These are phyloP conservation scores for Passer domesticus DNA, from an alignment of 2,113 vertebrate species.

Conservation along the genomic window DNA sequence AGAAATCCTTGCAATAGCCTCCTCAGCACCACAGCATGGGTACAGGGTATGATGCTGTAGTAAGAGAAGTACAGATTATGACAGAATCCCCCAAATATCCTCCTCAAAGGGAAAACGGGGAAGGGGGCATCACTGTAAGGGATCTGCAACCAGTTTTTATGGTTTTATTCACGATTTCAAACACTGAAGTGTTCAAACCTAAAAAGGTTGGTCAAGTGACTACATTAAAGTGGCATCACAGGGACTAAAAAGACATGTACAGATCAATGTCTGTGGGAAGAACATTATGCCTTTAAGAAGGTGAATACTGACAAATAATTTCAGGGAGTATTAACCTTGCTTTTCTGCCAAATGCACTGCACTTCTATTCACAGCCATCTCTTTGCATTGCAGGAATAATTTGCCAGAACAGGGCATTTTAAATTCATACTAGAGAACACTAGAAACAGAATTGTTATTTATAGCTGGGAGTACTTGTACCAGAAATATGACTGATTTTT, in stretches of 20 bases:
- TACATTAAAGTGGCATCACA: background rate
- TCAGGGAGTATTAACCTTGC: background rate
- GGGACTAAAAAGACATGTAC: background rate
- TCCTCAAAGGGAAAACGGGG: background rate
- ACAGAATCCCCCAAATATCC: background rate
- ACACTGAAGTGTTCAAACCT: background rate
- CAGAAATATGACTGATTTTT: slow-evolving; percentile 22
- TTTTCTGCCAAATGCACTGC: background rate
- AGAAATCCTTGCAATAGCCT: background rate
- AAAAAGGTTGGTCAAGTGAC: background rate
- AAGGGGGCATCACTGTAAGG: background rate
- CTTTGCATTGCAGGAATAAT: background rate
- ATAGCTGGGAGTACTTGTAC: slow-evolving; percentile 33
- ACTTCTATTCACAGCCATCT: background rate
- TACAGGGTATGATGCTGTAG: background rate
- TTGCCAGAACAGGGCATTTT: background rate
- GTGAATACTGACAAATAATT: background rate
- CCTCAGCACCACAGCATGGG: background rate
- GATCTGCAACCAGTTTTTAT: background rate
- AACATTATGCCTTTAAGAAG: background rate
- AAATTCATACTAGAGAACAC: background rate
- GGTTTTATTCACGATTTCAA: background rate
- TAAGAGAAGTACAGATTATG: background rate
- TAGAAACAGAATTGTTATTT: slow-evolving; percentile 49
- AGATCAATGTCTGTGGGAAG: background rate